phyloP scores from a whole-genome alignment of 2,113 vertebrate genomes.

The Prinia subflava region DNA sequence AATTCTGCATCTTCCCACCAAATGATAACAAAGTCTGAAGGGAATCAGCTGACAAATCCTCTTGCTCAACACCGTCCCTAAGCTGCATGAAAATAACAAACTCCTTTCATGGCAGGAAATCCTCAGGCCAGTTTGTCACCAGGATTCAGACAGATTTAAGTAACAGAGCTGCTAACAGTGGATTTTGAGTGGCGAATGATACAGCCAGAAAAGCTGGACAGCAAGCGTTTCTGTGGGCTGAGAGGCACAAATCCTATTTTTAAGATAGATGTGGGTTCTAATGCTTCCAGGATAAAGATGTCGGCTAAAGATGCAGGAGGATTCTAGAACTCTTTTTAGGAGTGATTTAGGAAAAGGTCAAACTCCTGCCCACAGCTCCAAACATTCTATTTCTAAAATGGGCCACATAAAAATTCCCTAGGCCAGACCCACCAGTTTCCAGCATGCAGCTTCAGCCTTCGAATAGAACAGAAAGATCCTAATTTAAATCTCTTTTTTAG shows the following conservation, averaged over 20 bases:
- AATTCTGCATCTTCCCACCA: constrained; percentile 37
- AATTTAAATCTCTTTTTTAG: background rate
- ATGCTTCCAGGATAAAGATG: background rate
- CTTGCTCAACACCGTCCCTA: constrained; percentile 29
- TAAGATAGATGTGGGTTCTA: fast-evolving
- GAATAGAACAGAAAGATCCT: background rate
- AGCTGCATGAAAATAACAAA: constrained; percentile 26
- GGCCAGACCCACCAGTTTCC: background rate
- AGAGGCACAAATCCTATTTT: background rate
- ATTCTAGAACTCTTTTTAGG: background rate
- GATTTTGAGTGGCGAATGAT: background rate
- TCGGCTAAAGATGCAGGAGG: background rate
- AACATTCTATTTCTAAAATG: background rate
- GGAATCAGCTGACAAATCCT: constrained; percentile 44
- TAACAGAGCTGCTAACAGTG: background rate
- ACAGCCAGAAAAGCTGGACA: background rate
- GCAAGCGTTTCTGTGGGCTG: background rate
- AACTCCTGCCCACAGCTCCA: background rate
- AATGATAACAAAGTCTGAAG: constrained; percentile 39
- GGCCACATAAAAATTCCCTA: background rate
- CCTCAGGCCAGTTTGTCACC: constrained; percentile 37
- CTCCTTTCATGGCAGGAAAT: constrained; percentile 54
- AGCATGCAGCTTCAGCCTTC: background rate
- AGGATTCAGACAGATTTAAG: background rate
- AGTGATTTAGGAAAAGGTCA: background rate